Conservation (phyloP, 2,797 vertebrate species). For the Delichon dasypus region DNA sequence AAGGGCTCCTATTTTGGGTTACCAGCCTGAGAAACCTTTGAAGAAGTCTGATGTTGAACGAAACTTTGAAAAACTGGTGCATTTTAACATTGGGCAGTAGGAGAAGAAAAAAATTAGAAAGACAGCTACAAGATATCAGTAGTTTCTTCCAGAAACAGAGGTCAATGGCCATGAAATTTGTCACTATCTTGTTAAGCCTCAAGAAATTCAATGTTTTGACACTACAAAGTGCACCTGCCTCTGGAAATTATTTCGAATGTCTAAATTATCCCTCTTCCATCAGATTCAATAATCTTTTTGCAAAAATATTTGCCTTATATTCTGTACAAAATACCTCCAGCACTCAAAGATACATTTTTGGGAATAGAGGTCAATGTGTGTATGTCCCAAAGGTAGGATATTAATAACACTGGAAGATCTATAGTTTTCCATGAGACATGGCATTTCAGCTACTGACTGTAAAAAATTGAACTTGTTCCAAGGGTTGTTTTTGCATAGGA, state of each 20-base stretch:
- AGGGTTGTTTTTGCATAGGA: constrained; percentile 21
- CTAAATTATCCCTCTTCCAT: background rate
- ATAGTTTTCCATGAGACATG: constrained; percentile 30
- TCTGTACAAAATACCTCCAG: background rate
- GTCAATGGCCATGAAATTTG: background rate
- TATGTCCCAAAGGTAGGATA: constrained; percentile 28
- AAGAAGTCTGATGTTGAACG: background rate
- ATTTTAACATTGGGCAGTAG: background rate
- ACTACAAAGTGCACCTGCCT: background rate
- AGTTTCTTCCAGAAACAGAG: background rate
- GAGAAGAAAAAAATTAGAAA: background rate
- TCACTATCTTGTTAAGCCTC: background rate
- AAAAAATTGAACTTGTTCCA: constrained; percentile 51
- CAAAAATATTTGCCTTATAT: background rate
- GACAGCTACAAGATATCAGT: background rate
- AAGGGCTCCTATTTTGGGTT: background rate
- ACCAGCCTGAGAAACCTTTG: background rate
- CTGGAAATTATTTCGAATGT: constrained; percentile 12
- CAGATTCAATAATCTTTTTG: background rate
- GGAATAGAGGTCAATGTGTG: constrained; percentile 13
- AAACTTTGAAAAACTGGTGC: background rate
- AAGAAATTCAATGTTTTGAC: background rate
- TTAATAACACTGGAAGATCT: constrained; percentile 53
- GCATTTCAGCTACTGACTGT: constrained; percentile 31
- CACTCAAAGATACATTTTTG: constrained; percentile 16